These are phyloP conservation scores for Dendropsophus ebraccatus DNA, from an alignment of 2,113 vertebrate species.

Conservation along the genomic window DNA sequence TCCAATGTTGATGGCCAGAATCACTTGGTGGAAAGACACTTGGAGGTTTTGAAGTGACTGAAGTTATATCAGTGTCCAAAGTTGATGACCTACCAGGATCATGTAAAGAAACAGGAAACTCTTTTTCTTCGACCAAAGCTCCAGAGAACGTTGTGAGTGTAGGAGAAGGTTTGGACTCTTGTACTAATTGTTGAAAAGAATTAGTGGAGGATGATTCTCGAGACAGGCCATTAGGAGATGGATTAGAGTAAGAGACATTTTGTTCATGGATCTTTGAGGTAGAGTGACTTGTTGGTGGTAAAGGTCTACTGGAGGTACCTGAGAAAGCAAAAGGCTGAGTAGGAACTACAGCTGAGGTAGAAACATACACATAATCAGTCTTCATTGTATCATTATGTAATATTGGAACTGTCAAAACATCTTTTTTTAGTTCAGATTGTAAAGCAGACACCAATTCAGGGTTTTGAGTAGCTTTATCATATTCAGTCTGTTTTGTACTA, in stretches of 20 bases:
- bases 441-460: neutral
- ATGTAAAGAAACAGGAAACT: neutral
- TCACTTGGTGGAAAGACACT: neutral
- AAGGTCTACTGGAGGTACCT: neutral
- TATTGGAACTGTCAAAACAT: neutral
- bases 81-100: neutral
- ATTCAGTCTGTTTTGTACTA: neutral
- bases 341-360: constrained; percentile 27
- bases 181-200: neutral
- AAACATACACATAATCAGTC: neutral
- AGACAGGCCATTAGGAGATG: neutral
- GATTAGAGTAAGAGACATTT: neutral
- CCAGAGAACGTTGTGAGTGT: neutral
- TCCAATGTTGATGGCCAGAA: neutral
- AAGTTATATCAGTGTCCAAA: neutral
- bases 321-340: neutral
- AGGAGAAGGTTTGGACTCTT: neutral
- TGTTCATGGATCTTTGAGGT: neutral
- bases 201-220: neutral
- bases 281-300: neutral
- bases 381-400: neutral
- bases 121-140: neutral
- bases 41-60: constrained; percentile 4
- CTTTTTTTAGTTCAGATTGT: neutral
- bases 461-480: neutral